Percentiles rank a stretch among this genome's conserved stretches.
Evolutionary conservation across 2,797 vertebrate species (phyloP).

Genomic region (Amblyopsis hoosieri): DNA sequence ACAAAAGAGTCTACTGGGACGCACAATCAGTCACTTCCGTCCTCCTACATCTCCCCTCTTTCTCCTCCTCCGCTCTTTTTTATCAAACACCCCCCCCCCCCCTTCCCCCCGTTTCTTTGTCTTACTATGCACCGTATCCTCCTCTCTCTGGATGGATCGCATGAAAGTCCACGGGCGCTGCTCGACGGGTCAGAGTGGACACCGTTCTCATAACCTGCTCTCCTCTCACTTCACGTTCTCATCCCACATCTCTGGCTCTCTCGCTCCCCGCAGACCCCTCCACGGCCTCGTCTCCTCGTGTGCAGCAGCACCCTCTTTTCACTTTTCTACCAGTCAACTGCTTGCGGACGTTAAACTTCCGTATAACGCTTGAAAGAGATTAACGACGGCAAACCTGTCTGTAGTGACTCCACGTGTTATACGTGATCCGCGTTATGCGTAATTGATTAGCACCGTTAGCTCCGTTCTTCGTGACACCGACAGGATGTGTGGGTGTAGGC

Average conservation of each 20-base stretch:
- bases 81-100: constrained; percentile 37
- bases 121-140: constrained; percentile 69
- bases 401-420: too few relatives aligned
- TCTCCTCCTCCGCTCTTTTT: constrained; percentile 66
- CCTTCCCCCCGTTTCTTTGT: constrained; percentile 65
- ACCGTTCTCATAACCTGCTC: constrained; percentile 75
- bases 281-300: constrained; percentile 19
- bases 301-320: background rate
- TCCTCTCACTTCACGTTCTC: constrained; percentile 59
- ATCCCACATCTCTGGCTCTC: background rate
- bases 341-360: background rate
- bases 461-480: background rate
- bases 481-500: background rate
- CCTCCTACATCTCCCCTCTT: constrained; percentile 69
- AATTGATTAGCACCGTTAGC: too few relatives aligned
- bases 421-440: too few relatives aligned
- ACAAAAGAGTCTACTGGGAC: constrained; percentile 73
- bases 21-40: constrained; percentile 77
- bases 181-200: constrained; percentile 75
- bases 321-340: constrained; percentile 30
- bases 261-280: background rate
- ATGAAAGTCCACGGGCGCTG: constrained; percentile 75
- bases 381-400: too few relatives aligned
- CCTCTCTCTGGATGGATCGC: constrained; percentile 70
- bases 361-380: too few relatives aligned